A percentile compares a stretch with the other conserved stretches of the same genome.
Evolutionary conservation across 2,797 vertebrate genomes (phyloP).

Genomic region (Falco peregrinus): DNA sequence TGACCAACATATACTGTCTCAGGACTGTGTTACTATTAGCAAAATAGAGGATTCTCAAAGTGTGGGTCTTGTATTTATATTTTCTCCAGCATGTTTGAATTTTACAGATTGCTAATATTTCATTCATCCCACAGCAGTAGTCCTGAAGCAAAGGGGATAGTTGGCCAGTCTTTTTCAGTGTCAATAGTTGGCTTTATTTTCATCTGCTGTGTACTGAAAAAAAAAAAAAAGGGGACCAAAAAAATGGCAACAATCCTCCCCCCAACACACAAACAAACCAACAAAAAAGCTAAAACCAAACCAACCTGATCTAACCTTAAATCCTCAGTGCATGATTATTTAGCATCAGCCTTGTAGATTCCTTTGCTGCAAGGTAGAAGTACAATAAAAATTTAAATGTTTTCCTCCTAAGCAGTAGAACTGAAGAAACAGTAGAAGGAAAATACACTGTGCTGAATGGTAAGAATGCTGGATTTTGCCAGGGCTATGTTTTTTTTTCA

Average conservation of each 20-base stretch:
- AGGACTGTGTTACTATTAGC: slow-evolving; percentile 37
- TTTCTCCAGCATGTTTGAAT: slow-evolving; percentile 9
- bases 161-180: slow-evolving; percentile 2
- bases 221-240: background rate
- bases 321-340: slow-evolving; percentile 36
- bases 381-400: slow-evolving; percentile 68
- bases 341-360: slow-evolving; percentile 44
- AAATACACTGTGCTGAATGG: slow-evolving; percentile 48
- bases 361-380: slow-evolving; percentile 21
- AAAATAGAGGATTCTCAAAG: slow-evolving; percentile 36
- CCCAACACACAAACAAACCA: background rate
- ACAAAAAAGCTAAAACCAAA: background rate
- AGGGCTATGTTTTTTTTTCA: background rate
- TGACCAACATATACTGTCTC: background rate
- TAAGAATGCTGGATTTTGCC: slow-evolving; percentile 48
- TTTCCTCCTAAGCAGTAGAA: slow-evolving; percentile 65
- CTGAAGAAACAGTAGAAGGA: slow-evolving; percentile 41
- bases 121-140: background rate
- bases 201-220: background rate
- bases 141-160: slow-evolving; percentile 1
- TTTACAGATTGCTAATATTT: slow-evolving; percentile 49
- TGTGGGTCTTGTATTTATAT: slow-evolving; percentile 40
- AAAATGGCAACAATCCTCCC: background rate
- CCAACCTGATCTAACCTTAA: slow-evolving; percentile 9
- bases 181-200: slow-evolving; percentile 50